Conservation (phyloP, 2,113 vertebrate species). For the Panurus biarmicus region DNA sequence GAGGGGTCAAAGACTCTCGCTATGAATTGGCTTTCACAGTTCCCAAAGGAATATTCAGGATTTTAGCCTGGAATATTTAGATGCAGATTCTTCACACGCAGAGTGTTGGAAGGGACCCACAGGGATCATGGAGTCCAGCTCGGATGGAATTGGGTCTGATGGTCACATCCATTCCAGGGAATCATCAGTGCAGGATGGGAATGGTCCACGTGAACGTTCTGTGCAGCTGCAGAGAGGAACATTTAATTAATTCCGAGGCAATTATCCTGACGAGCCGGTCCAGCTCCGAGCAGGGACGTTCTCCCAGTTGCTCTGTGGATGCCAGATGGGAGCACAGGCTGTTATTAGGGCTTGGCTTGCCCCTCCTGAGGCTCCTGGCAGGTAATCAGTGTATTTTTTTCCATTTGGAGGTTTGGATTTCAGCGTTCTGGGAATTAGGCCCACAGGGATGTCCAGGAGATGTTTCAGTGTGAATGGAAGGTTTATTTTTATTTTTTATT, state of each 20-base stretch:
- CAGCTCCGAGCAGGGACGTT: slow-evolving; percentile 56
- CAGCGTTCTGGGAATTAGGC: neutral
- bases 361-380: slow-evolving; percentile 55
- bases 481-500: neutral
- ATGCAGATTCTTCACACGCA: neutral
- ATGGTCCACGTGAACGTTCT: neutral
- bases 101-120: neutral
- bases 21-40: neutral
- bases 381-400: slow-evolving; percentile 39
- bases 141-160: neutral
- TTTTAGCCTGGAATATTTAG: neutral
- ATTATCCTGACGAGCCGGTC: slow-evolving; percentile 67
- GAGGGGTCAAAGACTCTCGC: neutral
- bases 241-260: slow-evolving; percentile 71
- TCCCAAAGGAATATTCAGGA: neutral
- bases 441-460: slow-evolving; percentile 12
- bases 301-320: slow-evolving; percentile 58
- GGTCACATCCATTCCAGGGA: neutral
- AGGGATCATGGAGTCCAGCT: rapidly evolving
- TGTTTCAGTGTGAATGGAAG: slow-evolving; percentile 16
- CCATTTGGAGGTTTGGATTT: slow-evolving; percentile 12
- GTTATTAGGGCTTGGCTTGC: slow-evolving; percentile 24
- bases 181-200: neutral
- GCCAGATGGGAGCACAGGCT: slow-evolving; percentile 66
- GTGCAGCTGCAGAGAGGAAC: slow-evolving; percentile 59